phyloP scores from a whole-genome alignment of 2,888 invertebrate genomes.

The Yponomeuta sedellus region DNA sequence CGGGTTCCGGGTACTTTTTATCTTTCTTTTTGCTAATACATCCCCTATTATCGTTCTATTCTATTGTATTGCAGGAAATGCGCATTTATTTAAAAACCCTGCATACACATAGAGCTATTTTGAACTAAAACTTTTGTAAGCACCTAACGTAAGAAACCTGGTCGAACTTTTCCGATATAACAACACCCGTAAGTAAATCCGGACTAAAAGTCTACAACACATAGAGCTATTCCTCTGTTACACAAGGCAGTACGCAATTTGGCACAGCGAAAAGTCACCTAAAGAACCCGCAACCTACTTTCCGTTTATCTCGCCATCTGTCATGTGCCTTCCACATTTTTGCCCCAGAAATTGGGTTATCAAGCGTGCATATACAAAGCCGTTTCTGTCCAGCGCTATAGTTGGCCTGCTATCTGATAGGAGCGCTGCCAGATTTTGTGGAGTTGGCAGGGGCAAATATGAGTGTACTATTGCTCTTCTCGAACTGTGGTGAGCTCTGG shows the following conservation, averaged over 20 bases:
- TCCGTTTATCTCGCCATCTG: slow-evolving; percentile 35
- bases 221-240: too few species aligned
- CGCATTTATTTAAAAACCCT: too few species aligned
- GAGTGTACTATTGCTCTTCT: neutral
- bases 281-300: neutral
- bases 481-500: neutral
- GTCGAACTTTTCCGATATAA: too few species aligned
- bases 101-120: too few species aligned
- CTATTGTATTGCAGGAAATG: too few species aligned
- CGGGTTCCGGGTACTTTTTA: too few species aligned
- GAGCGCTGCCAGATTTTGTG: slow-evolving; percentile 51
- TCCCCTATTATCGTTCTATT: too few species aligned
- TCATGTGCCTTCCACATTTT: slow-evolving; percentile 49
- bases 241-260: neutral
- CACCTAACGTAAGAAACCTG: too few species aligned
- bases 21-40: too few species aligned
- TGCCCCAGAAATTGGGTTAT: slow-evolving; percentile 53
- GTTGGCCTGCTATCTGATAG: slow-evolving; percentile 49
- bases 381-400: neutral
- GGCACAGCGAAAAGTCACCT: neutral
- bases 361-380: slow-evolving; percentile 25
- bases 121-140: too few species aligned
- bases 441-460: slow-evolving; percentile 41
- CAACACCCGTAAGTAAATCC: too few species aligned
- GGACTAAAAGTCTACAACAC: too few species aligned